phyloP scores from a whole-genome alignment of 2,888 invertebrate genomes.

The Macrophya alboannulata region DNA sequence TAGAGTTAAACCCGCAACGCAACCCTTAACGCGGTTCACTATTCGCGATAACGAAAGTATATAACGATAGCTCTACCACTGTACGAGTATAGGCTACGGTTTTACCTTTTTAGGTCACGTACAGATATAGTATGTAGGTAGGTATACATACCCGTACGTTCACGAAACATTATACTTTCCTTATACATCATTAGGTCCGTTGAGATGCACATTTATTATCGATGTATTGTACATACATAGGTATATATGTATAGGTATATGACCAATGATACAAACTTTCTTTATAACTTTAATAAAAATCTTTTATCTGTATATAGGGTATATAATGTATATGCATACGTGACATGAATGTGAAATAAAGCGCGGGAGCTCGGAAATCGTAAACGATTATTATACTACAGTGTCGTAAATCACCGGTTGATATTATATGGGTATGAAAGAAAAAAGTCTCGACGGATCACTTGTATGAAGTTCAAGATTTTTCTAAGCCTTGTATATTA shows the following conservation, averaged over 20 bases:
- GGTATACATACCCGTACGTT: not conserved
- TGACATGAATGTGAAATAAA: not conserved
- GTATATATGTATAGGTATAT: not conserved
- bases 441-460: too few species aligned
- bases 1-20: not conserved
- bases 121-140: not conserved
- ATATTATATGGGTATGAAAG: too few species aligned
- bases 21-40: not conserved
- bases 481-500: not conserved
- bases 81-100: not conserved
- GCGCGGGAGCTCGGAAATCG: too few species aligned
- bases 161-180: not conserved
- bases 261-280: not conserved
- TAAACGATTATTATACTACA: too few species aligned
- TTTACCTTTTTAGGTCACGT: conserved; percentile 8
- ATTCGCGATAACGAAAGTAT: not conserved
- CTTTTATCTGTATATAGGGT: too few species aligned
- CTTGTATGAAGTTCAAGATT: not conserved
- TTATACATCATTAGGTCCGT: not conserved
- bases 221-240: not conserved
- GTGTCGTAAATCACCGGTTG: too few species aligned
- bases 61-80: not conserved
- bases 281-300: not conserved
- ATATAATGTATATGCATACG: not conserved
- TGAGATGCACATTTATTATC: not conserved